phyloP scores from a whole-genome alignment of 2,797 vertebrate genomes.

The Halcyon leucocephala region DNA sequence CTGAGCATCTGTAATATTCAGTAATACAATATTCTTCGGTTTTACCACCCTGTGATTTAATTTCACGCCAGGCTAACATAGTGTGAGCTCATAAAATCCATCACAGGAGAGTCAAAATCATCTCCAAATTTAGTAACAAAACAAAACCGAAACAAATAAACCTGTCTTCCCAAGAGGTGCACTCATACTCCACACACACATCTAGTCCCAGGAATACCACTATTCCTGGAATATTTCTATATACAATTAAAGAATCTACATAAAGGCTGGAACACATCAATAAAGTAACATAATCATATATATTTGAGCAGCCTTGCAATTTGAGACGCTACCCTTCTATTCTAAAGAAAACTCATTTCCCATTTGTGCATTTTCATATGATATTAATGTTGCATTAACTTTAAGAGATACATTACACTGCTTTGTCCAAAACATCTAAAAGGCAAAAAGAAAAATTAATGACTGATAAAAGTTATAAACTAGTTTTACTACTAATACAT shows the following conservation, averaged over 20 bases:
- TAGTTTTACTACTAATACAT: not conserved
- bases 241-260: not conserved
- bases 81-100: not conserved
- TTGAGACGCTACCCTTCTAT: not conserved
- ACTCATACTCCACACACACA: not conserved
- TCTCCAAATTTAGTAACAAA: not conserved
- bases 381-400: not conserved
- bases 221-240: not conserved
- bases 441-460: not conserved
- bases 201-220: not conserved
- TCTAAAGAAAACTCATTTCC: not conserved
- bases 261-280: not conserved
- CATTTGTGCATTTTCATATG: not conserved
- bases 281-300: not conserved
- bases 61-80: not conserved
- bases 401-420: not conserved
- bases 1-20: conserved; percentile 47
- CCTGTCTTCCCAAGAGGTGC: not conserved
- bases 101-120: not conserved
- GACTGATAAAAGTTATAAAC: not conserved
- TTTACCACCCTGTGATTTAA: not conserved
- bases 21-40: not conserved
- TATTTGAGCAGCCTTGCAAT: not conserved
- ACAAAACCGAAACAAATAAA: fast-evolving
- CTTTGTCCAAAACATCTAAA: not conserved